A percentile compares a stretch with the other conserved stretches of the same genome.
Evolutionary conservation across 2,113 vertebrate species (phyloP).

Genomic region (Elephas maximus): DNA sequence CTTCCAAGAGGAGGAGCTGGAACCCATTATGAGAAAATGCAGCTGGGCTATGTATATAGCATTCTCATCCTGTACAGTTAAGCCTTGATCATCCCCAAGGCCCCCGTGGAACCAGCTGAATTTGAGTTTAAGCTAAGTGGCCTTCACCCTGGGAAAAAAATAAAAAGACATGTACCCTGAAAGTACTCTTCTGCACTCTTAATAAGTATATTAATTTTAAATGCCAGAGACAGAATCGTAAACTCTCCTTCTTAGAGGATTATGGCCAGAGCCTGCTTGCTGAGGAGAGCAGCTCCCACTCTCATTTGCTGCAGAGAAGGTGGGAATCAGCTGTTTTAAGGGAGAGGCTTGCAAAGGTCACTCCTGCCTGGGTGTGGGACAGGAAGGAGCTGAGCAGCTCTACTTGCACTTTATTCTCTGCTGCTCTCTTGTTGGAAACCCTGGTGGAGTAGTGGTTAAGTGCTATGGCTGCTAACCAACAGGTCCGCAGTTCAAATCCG

Average conservation of each 20-base stretch:
- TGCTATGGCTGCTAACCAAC: no score
- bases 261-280: background rate
- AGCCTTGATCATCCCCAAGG: background rate
- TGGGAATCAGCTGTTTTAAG: slow-evolving; percentile 32
- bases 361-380: background rate
- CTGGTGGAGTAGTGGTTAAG: no score
- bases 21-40: background rate
- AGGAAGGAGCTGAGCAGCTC: background rate
- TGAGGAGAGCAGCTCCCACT: background rate
- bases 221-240: slow-evolving; percentile 77
- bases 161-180: slow-evolving; percentile 72
- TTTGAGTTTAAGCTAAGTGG: slow-evolving; percentile 52
- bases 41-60: background rate
- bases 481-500: no score
- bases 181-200: slow-evolving; percentile 75
- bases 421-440: background rate
- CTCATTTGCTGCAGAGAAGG: background rate
- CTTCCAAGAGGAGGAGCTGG: background rate
- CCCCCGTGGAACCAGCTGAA: background rate
- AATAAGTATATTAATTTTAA: slow-evolving; percentile 85
- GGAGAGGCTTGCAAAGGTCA: slow-evolving; percentile 78
- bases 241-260: slow-evolving; percentile 67
- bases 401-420: background rate
- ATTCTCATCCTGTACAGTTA: background rate
- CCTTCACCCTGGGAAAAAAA: slow-evolving; percentile 74